phyloP scores from a whole-genome alignment of 2,888 invertebrate genomes.

The Iselma pallidipennis region DNA sequence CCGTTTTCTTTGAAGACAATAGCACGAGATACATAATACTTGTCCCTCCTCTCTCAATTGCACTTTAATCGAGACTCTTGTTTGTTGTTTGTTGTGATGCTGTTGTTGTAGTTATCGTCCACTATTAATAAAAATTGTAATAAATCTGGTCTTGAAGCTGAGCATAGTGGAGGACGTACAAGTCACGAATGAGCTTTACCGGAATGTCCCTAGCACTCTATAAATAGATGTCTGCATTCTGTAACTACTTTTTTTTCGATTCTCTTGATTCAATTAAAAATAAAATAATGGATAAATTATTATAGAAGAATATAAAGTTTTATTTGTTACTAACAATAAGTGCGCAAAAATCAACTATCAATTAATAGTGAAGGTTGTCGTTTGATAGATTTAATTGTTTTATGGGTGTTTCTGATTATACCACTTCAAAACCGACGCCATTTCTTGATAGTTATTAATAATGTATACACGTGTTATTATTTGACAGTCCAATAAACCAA shows the following conservation, averaged over 20 bases:
- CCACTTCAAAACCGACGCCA: background rate
- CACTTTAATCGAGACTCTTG: background rate
- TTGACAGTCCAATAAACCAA: background rate
- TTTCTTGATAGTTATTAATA: background rate
- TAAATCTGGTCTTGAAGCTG: background rate
- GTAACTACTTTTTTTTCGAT: background rate
- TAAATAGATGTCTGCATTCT: conserved; percentile 32
- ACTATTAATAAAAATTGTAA: background rate
- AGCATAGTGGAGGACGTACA: conserved; percentile 29
- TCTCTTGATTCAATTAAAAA: background rate
- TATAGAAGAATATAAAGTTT: background rate
- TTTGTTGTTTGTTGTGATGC: background rate
- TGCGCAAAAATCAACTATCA: background rate
- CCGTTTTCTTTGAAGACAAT: background rate
- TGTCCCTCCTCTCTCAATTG: no score
- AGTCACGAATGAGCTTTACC: conserved; percentile 38
- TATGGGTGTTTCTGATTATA: background rate
- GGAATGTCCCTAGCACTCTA: conserved; percentile 34
- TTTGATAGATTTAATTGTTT: background rate
- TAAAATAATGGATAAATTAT: background rate
- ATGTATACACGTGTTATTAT: background rate
- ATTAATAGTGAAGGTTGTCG: background rate
- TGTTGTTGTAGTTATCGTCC: background rate
- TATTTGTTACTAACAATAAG: background rate
- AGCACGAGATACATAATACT: background rate